Conservation (phyloP, 2,113 vertebrate genomes). For the Picathartes gymnocephalus region DNA sequence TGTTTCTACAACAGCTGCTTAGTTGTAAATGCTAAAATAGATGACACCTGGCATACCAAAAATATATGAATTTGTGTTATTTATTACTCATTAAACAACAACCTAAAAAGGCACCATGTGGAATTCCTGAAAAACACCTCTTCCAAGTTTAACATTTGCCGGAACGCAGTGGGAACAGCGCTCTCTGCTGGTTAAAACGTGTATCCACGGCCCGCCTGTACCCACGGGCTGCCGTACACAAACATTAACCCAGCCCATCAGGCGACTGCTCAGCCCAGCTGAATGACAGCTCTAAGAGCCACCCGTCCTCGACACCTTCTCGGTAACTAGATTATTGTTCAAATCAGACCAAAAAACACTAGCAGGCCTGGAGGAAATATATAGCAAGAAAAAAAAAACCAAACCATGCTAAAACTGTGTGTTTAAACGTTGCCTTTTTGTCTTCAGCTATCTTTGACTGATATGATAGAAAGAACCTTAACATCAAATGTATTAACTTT, state of each 20-base stretch:
- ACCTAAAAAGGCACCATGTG: background rate
- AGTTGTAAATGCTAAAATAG: background rate
- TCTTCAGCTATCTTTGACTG: background rate
- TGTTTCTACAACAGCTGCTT: background rate
- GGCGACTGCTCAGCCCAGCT: background rate
- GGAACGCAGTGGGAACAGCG: background rate
- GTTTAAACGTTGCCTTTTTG: background rate
- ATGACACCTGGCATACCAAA: background rate
- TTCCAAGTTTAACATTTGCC: background rate
- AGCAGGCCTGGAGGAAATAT: background rate
- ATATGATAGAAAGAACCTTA: background rate
- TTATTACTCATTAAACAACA: background rate
- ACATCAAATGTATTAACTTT: background rate
- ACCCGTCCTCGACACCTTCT: background rate
- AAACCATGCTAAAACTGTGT: background rate
- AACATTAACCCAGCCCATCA: too few species aligned
- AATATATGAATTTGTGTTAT: background rate
- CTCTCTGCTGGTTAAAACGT: slow-evolving; percentile 46
- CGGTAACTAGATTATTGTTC: background rate
- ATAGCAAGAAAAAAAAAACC: background rate
- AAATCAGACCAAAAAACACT: background rate
- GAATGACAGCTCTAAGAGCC: background rate
- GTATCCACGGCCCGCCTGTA: background rate
- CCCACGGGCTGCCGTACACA: accelerated
- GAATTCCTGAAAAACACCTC: background rate